Evolutionary conservation across 2,797 vertebrate genomes (phyloP).

Genomic region (Syncerus caffer): DNA sequence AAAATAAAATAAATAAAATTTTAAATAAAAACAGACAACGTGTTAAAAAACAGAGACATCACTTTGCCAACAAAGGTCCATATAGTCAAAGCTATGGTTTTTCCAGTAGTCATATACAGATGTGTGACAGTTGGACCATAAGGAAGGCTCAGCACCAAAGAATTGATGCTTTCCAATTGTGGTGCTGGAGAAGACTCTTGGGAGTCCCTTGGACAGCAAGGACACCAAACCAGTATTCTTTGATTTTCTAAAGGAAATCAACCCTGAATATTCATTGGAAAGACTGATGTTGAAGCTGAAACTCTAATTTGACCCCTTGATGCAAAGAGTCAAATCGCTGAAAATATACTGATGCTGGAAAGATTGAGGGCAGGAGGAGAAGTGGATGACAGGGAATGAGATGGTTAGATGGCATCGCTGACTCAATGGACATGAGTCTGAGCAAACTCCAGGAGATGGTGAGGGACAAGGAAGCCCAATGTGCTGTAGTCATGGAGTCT

Average conservation of each 20-base stretch:
- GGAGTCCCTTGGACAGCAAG: not conserved
- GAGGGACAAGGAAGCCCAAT: not conserved
- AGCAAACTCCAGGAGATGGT: not conserved
- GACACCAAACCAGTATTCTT: not conserved
- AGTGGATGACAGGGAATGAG: not conserved
- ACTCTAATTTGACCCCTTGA: not conserved
- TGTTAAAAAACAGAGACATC: not conserved
- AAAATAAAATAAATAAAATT: not conserved
- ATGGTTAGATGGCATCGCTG: not conserved
- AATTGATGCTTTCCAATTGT: not conserved
- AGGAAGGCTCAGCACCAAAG: not conserved
- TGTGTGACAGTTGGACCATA: not conserved
- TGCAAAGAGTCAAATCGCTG: not conserved
- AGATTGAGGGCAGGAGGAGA: not conserved
- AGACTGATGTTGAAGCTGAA: not conserved
- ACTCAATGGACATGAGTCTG: not conserved
- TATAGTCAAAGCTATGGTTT: not conserved
- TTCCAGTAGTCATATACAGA: not conserved
- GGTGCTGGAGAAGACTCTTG: not conserved
- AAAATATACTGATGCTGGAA: not conserved
- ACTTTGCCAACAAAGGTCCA: not conserved
- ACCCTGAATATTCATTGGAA: not conserved
- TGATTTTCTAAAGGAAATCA: not conserved
- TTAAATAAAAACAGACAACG: fast-evolving
- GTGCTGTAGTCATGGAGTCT: not conserved